These are phyloP conservation scores for Acronicta aceris DNA, from an alignment of 2,888 invertebrate species.

Conservation along the genomic window DNA sequence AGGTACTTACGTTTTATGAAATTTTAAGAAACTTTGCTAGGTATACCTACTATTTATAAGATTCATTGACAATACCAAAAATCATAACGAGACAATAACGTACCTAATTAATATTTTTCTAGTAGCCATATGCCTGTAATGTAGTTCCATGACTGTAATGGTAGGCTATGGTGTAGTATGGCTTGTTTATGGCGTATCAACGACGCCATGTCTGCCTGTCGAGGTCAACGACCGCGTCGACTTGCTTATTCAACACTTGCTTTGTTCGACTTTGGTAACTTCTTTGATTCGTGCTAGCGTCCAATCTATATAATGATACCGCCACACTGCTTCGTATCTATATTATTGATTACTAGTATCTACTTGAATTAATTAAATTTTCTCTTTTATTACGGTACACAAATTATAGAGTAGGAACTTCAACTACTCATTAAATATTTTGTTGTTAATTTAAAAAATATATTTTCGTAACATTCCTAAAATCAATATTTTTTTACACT, in stretches of 20 bases:
- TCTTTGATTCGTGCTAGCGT: slow-evolving; percentile 65
- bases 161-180: slow-evolving; percentile 65
- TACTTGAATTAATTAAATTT: not conserved
- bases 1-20: slow-evolving; percentile 16
- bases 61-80: not conserved
- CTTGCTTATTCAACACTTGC: slow-evolving; percentile 76
- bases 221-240: slow-evolving; percentile 75
- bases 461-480: too few relatives aligned
- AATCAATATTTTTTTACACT: too few relatives aligned
- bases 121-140: slow-evolving; percentile 15
- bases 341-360: slow-evolving; percentile 3
- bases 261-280: slow-evolving; percentile 74
- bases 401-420: not conserved
- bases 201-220: slow-evolving; percentile 81
- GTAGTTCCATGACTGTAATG: slow-evolving; percentile 66
- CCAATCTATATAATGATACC: slow-evolving; percentile 59
- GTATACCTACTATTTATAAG: too few relatives aligned
- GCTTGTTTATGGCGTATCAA: slow-evolving; percentile 68
- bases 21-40: slow-evolving; percentile 4
- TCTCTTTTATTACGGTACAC: not conserved
- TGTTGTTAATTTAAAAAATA: too few relatives aligned
- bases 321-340: slow-evolving; percentile 21
- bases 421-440: too few relatives aligned
- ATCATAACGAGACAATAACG: not conserved
- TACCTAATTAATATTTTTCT: slow-evolving; percentile 17